Evolutionary conservation across 92 coral and sea anemone species (phyloP).

Genomic region (Heliopora coerulea): DNA sequence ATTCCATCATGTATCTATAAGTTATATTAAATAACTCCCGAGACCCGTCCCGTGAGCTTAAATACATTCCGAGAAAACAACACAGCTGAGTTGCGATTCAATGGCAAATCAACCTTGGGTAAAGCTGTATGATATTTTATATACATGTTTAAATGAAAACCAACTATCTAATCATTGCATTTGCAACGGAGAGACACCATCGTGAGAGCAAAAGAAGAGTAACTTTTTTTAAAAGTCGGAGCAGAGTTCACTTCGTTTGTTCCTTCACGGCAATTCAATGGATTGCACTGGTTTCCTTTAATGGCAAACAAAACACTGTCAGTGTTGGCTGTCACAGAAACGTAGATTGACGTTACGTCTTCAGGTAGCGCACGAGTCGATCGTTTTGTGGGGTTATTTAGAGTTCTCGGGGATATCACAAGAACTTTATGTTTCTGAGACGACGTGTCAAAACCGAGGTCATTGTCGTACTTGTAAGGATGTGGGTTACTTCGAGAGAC

Average conservation of each 20-base stretch:
- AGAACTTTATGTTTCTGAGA: constrained; percentile 37
- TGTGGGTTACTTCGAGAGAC: constrained; percentile 47
- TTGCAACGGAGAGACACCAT: too few relatives aligned
- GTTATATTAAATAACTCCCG: too few relatives aligned
- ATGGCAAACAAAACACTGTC: constrained; percentile 22
- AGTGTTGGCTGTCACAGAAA: constrained; percentile 31
- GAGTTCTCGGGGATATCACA: constrained; percentile 2
- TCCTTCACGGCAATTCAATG: constrained; percentile 38
- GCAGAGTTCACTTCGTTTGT: constrained; percentile 33
- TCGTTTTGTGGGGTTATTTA: not conserved
- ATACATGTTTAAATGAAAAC: too few relatives aligned
- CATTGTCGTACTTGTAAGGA: constrained; percentile 49
- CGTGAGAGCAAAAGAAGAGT: too few relatives aligned
- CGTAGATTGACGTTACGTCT: constrained; percentile 25
- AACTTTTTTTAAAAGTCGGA: not conserved
- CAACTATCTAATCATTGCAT: too few relatives aligned
- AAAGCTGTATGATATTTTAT: too few relatives aligned
- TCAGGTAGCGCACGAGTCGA: constrained; percentile 17
- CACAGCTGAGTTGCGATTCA: too few relatives aligned
- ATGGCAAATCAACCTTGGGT: too few relatives aligned
- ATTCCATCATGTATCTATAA: too few relatives aligned
- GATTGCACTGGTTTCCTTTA: constrained; percentile 37
- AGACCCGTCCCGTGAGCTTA: too few relatives aligned
- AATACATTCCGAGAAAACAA: too few relatives aligned
- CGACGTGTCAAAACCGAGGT: constrained; percentile 35